Evolutionary conservation across 1,140 invertebrate genomes (phyloP).

Genomic region (Camponotus vicinus): DNA sequence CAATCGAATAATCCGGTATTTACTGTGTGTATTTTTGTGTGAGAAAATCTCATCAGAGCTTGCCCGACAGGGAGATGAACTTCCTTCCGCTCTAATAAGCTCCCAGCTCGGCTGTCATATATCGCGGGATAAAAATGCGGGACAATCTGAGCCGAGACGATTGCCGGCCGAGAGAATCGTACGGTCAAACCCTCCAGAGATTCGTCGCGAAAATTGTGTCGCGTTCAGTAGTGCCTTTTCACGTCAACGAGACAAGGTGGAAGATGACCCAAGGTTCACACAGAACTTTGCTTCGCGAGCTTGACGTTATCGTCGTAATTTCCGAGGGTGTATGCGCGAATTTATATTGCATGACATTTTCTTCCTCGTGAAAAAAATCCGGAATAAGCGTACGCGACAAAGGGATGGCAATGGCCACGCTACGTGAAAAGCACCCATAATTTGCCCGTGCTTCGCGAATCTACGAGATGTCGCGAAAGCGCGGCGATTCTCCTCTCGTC

Average conservation of each 20-base stretch:
- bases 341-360: constrained; percentile 61
- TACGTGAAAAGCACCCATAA: constrained; percentile 36
- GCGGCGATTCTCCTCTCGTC: not conserved
- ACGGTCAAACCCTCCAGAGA: constrained; percentile 11
- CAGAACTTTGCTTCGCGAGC: not conserved
- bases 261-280: not conserved
- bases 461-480: constrained; percentile 1
- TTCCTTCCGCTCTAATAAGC: constrained; percentile 13
- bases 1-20: constrained; percentile 39
- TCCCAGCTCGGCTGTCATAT: constrained; percentile 16
- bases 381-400: constrained; percentile 25
- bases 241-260: constrained; percentile 66
- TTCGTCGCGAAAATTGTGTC: constrained; percentile 28
- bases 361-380: constrained; percentile 36
- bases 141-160: not conserved
- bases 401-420: not conserved
- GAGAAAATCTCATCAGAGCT: not conserved
- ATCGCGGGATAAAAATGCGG: constrained; percentile 10
- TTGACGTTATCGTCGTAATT: constrained; percentile 61
- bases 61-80: not conserved
- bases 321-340: constrained; percentile 49
- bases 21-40: not conserved
- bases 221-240: not conserved
- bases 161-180: not conserved
- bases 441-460: constrained; percentile 8